Conservation (phyloP, 2,113 vertebrate genomes). For the Otis tarda region DNA sequence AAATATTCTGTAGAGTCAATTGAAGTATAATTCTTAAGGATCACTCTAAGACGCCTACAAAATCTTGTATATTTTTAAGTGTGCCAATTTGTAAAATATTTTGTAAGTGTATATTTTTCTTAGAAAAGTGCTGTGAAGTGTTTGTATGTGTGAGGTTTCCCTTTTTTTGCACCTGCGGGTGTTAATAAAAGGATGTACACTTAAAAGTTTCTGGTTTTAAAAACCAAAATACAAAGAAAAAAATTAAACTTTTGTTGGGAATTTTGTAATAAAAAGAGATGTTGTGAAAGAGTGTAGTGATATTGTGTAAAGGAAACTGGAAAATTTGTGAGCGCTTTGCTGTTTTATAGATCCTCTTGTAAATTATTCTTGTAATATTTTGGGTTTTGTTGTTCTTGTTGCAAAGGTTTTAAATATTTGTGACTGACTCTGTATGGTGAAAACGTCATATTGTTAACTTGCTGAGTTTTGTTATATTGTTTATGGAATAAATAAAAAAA, state of each 20-base stretch:
- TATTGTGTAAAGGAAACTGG: constrained; percentile 97
- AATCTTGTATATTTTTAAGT: constrained; percentile 99
- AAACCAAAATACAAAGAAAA: constrained; percentile 99
- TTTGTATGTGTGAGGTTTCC: constrained; percentile 94
- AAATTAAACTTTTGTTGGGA: constrained; percentile 97
- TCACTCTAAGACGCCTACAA: constrained; percentile 98
- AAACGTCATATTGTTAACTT: constrained; percentile 99
- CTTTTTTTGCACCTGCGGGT: constrained; percentile 96
- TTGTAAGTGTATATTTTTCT: constrained; percentile 99
- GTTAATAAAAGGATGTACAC: constrained; percentile 99
- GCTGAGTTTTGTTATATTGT: constrained; percentile 99
- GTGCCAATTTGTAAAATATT: constrained; percentile 99
- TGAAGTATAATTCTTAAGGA: constrained; percentile 99
- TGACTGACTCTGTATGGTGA: constrained; percentile 99
- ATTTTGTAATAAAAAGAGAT: constrained; percentile 99
- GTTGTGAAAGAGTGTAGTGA: constrained; percentile 99
- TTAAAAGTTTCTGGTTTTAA: constrained; percentile 99
- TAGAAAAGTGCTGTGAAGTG: constrained; percentile 99
- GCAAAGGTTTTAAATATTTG: constrained; percentile 99
- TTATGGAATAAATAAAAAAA: constrained; percentile 99
- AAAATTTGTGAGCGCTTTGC: constrained; percentile 99
- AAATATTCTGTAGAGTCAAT: constrained; percentile 99
- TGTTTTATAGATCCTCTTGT: constrained; percentile 99
- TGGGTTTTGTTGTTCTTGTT: constrained; percentile 99
- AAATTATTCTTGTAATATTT: constrained; percentile 99